Percentiles rank a stretch among this genome's conserved stretches.
Evolutionary conservation across 2,888 invertebrate species (phyloP).

Genomic region (Cryptus armator): DNA sequence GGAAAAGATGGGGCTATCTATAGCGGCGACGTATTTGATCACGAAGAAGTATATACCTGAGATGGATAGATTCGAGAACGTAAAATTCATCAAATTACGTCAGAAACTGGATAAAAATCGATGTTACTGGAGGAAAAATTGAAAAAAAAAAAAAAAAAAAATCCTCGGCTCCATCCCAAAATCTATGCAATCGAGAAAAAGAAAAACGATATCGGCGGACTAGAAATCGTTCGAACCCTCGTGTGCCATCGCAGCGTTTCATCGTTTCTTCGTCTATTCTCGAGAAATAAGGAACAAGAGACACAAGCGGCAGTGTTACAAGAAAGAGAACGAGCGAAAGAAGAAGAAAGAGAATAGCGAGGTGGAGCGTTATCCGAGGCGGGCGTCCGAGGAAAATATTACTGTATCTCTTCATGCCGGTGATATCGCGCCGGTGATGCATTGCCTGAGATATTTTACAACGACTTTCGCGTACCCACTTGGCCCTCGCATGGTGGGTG

Average conservation of each 20-base stretch:
- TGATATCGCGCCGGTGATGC: constrained; percentile 81
- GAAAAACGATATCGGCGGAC: constrained; percentile 39
- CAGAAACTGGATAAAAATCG: not conserved
- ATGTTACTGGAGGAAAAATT: not conserved
- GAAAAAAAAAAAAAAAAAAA: not conserved
- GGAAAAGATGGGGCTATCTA: not conserved
- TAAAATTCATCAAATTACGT: not conserved
- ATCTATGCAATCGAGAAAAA: constrained; percentile 15
- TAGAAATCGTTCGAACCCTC: constrained; percentile 45
- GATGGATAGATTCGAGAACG: not conserved
- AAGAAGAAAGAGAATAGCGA: constrained; percentile 59
- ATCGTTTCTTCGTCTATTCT: constrained; percentile 63
- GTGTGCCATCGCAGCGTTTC: constrained; percentile 73
- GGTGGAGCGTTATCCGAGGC: constrained; percentile 66
- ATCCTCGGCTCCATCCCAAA: constrained; percentile 30
- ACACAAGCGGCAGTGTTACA: constrained; percentile 33
- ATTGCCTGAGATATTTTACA: constrained; percentile 81
- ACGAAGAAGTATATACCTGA: not conserved
- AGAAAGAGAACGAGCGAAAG: constrained; percentile 58
- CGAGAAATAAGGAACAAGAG: constrained; percentile 28
- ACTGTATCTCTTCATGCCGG: constrained; percentile 76
- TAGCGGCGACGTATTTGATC: not conserved
- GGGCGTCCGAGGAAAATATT: constrained; percentile 76
- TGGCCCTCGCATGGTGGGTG: constrained; percentile 75
- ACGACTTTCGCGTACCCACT: constrained; percentile 75